phyloP scores from a whole-genome alignment of 2,113 vertebrate species.

The Tetraodon nigroviridis region DNA sequence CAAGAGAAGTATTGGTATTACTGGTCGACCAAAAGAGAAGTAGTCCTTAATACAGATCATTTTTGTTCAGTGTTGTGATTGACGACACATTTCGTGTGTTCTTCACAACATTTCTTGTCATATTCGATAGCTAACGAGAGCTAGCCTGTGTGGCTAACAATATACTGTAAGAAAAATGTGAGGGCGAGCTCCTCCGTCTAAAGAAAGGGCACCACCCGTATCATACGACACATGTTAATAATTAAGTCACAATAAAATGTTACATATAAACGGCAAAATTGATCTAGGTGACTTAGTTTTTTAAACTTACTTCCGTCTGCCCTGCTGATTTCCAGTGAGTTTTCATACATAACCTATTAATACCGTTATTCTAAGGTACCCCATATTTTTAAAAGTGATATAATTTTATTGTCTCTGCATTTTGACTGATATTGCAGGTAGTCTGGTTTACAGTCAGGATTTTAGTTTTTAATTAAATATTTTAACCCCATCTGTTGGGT shows the following conservation, averaged over 20 bases:
- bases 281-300: too few relatives aligned
- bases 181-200: conserved; percentile 19
- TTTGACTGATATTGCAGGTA: too few relatives aligned
- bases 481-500: too few relatives aligned
- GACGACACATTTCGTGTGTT: background rate
- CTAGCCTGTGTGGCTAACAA: conserved; percentile 26
- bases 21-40: background rate
- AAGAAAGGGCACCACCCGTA: conserved; percentile 26
- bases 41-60: background rate
- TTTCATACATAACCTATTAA: too few relatives aligned
- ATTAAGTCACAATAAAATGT: background rate
- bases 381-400: too few relatives aligned
- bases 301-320: too few relatives aligned
- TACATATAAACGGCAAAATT: too few relatives aligned
- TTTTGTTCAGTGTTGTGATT: background rate
- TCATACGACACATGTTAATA: conserved; percentile 22
- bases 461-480: too few relatives aligned
- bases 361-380: too few relatives aligned
- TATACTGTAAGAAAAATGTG: conserved; percentile 7
- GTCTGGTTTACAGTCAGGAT: too few relatives aligned
- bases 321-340: too few relatives aligned
- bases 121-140: conserved; percentile 30
- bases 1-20: background rate
- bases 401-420: too few relatives aligned
- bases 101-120: conserved; percentile 13